Base-by-base conservation (phyloP, 2,888 invertebrate genomes). In the Salpingus planirostris region DNA sequence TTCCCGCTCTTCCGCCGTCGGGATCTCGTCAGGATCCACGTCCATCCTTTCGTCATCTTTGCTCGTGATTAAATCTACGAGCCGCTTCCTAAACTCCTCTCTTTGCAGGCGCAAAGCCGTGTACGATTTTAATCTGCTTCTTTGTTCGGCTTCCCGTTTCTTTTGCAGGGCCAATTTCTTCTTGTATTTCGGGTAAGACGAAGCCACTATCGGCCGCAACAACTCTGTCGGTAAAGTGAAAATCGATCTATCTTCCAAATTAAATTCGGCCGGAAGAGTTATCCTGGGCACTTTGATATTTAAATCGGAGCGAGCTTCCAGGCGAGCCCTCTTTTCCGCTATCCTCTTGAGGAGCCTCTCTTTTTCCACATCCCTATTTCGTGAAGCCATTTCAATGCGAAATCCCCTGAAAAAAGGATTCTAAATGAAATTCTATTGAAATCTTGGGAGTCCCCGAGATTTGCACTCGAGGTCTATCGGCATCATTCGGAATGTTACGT, bases 81-180 rank as follows among this genome's bases (percentile, higher is more conserved):
- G 66, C 52, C 81, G 79, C 44, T 77, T 73, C 14, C 92, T 74
- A 64, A 91, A 92, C 47, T 82, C 78, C 60, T 90, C 89, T 12
- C 90, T 71, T 43, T 87, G 82, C 58, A 73, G 73, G 21, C 82
- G 70, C 66, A 80, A 69, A 2, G 70, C 70, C 18, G 81, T 76
- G 49, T 79, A 86, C 29, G 76, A 76, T 60, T 73, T 70, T 61
- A 74, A 42, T 33, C 53, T 52, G 2, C 44, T 43, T 32, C 55
- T 49, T 39, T 55, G 56, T 11, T 49, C 71, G 34, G 70, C 76
- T 60, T 40, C 62, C 8, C 18, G 18, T 43, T 57, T 59, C 35
- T 58, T 59, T 24, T 57, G 57, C 3, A 62, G 60, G 11, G 65
- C 62, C 21, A 59, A 14, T 41, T 55, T 54, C 38, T 56, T 62